These are phyloP conservation scores for Metallyticus violacea DNA, from an alignment of 2,888 invertebrate genomes.

Conservation along the genomic window DNA sequence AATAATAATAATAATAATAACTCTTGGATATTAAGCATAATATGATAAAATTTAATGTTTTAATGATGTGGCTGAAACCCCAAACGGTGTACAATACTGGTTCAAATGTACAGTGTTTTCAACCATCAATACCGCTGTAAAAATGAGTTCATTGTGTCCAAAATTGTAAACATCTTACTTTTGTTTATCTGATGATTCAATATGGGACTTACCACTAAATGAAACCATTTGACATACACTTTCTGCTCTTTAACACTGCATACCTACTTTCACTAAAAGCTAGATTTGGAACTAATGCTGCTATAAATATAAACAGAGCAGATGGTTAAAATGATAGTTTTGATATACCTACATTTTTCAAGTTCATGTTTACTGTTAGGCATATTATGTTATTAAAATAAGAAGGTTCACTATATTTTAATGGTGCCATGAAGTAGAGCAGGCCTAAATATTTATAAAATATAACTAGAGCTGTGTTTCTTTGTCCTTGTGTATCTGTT, in stretches of 20 bases:
- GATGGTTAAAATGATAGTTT: not conserved
- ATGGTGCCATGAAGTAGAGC: slow-evolving; percentile 15
- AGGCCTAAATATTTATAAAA: slow-evolving; percentile 18
- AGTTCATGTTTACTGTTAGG: not conserved
- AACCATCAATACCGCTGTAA: no score
- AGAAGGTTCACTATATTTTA: slow-evolving; percentile 11
- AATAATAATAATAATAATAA: no score
- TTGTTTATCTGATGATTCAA: not conserved
- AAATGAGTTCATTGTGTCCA: no score
- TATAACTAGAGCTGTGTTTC: not conserved
- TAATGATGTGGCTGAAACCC: no score
- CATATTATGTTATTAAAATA: not conserved
- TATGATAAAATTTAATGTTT: no score
- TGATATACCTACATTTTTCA: not conserved
- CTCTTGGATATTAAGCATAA: no score
- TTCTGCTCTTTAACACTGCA: not conserved
- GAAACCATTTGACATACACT: not conserved
- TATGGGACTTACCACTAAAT: not conserved
- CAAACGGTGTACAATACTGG: no score
- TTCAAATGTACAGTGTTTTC: no score
- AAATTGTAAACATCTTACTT: no score
- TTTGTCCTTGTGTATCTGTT: not conserved
- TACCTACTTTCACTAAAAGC: not conserved
- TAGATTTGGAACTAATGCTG: not conserved
- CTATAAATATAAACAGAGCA: not conserved